Evolutionary conservation across 1,140 invertebrate species (phyloP).

Genomic region (Rhizoglyphus robini): DNA sequence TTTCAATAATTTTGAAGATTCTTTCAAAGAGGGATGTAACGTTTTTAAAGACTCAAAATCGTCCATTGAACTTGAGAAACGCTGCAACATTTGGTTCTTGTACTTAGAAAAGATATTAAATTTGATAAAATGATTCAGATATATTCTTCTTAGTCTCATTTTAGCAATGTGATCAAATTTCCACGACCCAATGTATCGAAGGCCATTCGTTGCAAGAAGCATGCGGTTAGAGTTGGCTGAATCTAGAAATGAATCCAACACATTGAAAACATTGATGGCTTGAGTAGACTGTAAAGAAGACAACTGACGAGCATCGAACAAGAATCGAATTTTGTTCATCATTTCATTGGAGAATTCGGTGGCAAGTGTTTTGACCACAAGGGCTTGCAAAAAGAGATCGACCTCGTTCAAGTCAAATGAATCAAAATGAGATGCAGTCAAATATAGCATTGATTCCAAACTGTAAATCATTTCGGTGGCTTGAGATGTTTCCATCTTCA

Average conservation of each 20-base stretch:
- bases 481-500: slow-evolving; percentile 41
- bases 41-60: not conserved
- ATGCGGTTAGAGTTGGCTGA: slow-evolving; percentile 6
- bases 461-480: slow-evolving; percentile 45
- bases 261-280: slow-evolving; percentile 18
- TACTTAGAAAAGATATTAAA: not conserved
- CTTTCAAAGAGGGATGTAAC: not conserved
- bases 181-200: slow-evolving; percentile 4
- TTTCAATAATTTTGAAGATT: not conserved
- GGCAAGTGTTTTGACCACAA: slow-evolving; percentile 33
- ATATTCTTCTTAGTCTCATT: not conserved
- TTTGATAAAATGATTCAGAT: not conserved
- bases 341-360: slow-evolving; percentile 9
- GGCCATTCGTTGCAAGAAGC: not conserved
- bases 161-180: not conserved
- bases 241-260: slow-evolving; percentile 22
- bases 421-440: slow-evolving; percentile 54
- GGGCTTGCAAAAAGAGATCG: slow-evolving; percentile 35
- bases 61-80: not conserved
- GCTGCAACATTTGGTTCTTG: not conserved
- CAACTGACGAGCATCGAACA: not conserved
- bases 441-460: slow-evolving; percentile 61
- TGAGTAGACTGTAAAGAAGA: not conserved
- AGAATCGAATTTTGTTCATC: not conserved
- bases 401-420: slow-evolving; percentile 48